Evolutionary conservation across 2,113 vertebrate species (phyloP), one percentile per base, ranked within the genome.

Genomic region (Cyanistes caeruleus): DNA sequence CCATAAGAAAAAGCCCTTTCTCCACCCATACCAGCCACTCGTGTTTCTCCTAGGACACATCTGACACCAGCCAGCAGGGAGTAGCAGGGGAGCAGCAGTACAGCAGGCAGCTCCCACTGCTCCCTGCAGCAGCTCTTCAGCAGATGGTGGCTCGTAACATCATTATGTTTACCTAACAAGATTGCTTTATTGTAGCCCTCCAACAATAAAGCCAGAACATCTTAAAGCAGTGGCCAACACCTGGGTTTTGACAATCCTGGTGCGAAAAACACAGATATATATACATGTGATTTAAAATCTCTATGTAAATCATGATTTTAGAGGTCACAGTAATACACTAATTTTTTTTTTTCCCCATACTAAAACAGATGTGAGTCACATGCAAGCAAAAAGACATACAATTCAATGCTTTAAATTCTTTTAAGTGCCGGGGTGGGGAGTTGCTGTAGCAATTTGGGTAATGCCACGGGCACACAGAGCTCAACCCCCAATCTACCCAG

Each of bases 101-200:
- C 9, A 3, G 80, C 68, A 48, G 79, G 93, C 86, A 90, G 86
- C 83, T 90, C 85, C 73, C 85, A n/a, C 44, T 18, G 21, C 67
- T 79, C 72, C 15, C 11, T 9, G 15, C 83, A 51, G 58, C 90
- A 84, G 80, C 48, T 41, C 91, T 52, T 55, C 12, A 94, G 93
- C 91, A 95, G 94, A 95, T 93, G 89, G 91, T 68, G 67, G 79
- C 88, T 95, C 13, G 0, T 84, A 91, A 90, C 76, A 41, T 92
- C 48, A 2, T 86, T 91, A 67, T 59, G 90, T 95, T 95, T 94
- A 88, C 95, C 89, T 95, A 95, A 95, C 60, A 2, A 97, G 95
- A 85, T 41, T 56, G 84, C 58, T 94, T 92, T 84, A 96, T 80
- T 39, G 70, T 49, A 81, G 74, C 65, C 84, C 72, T 94, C 79